Evolutionary conservation across 2,113 vertebrate species (phyloP).

Genomic region (Loxodonta africana): DNA sequence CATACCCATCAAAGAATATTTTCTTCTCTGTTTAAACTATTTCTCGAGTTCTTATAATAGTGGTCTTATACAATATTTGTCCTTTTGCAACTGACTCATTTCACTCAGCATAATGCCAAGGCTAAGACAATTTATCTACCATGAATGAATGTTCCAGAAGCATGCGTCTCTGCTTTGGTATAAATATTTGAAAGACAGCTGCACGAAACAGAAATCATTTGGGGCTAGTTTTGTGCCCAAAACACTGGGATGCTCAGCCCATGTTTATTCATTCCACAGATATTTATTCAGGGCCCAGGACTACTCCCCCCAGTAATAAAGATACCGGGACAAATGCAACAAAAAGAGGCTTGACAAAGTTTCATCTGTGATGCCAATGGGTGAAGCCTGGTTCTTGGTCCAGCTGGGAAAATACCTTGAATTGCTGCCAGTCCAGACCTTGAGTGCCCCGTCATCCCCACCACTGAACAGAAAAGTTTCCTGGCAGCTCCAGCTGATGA

Average conservation of each 20-base stretch:
- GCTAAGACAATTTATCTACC: neutral
- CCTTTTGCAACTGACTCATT: too few species aligned
- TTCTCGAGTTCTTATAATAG: too few species aligned
- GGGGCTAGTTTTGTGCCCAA: neutral
- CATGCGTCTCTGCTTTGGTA: neutral
- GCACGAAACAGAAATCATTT: too few species aligned
- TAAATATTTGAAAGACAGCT: neutral
- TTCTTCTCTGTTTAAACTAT: too few species aligned
- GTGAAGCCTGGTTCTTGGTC: neutral
- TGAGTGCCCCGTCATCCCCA: neutral
- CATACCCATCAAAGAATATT: too few species aligned
- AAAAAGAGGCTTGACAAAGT: too few species aligned
- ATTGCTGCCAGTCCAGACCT: neutral
- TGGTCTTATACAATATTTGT: too few species aligned
- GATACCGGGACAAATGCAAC: too few species aligned
- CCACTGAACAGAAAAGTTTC: neutral
- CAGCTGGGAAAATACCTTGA: neutral
- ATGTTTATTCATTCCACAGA: accelerated
- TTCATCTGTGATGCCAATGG: accelerated
- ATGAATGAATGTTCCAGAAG: neutral
- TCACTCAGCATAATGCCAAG: too few species aligned
- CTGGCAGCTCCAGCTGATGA: neutral
- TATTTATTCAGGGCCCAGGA: neutral
- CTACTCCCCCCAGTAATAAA: neutral
- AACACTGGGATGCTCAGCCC: neutral